Evolutionary conservation across 2,797 vertebrate species (phyloP).

Genomic region (Paedocypris micromegethes): DNA sequence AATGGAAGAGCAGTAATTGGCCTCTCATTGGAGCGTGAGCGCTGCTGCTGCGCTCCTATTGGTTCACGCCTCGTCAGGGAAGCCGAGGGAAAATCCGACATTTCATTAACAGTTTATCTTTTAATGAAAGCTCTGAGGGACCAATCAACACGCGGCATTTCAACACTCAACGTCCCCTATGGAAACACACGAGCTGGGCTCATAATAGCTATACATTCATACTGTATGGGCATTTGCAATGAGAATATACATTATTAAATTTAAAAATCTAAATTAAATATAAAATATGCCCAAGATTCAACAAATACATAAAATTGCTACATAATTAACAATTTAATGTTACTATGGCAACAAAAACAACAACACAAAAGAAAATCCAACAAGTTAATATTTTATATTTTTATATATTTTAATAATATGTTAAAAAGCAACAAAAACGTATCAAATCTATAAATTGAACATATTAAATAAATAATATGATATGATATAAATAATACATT

Average conservation of each 20-base stretch:
- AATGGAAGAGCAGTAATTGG: conserved; percentile 33
- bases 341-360: too few species aligned
- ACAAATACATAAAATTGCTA: too few species aligned
- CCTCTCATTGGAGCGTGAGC: conserved; percentile 20
- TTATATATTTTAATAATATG: too few species aligned
- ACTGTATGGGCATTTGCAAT: neutral
- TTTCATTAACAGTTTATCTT: conserved; percentile 40
- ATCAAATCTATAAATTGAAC: too few species aligned
- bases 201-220: neutral
- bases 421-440: too few species aligned
- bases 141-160: conserved; percentile 35
- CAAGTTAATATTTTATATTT: too few species aligned
- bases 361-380: too few species aligned
- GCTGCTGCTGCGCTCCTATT: conserved; percentile 39
- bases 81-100: conserved; percentile 42
- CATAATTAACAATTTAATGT: too few species aligned
- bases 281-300: neutral
- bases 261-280: neutral
- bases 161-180: conserved; percentile 8
- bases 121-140: conserved; percentile 36
- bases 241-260: neutral
- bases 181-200: conserved; percentile 5
- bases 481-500: too few species aligned
- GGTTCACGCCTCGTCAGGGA: conserved; percentile 38
- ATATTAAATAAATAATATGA: too few species aligned